Evolutionary conservation across 2,888 invertebrate genomes (phyloP).

Genomic region (Acleris laterana): DNA sequence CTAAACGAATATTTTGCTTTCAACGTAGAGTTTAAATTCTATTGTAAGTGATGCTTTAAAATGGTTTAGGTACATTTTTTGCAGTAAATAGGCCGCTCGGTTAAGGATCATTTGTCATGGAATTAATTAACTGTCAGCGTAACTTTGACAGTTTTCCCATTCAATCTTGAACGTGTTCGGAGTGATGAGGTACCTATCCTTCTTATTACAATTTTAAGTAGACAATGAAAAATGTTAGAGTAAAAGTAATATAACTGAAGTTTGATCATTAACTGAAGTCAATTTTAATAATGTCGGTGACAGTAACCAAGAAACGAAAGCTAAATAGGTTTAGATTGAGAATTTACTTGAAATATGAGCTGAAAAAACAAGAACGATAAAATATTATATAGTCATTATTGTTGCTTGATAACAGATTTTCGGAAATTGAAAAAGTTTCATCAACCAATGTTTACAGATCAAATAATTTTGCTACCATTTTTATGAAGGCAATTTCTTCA

Average conservation of each 20-base stretch:
- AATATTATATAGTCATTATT: neutral
- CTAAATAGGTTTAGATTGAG: too few relatives aligned
- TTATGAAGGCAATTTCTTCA: slow-evolving; percentile 22
- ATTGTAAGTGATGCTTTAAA: neutral
- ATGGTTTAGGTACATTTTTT: slow-evolving; percentile 20
- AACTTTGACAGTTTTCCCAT: slow-evolving; percentile 33
- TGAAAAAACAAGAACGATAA: too few relatives aligned
- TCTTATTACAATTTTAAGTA: slow-evolving; percentile 22
- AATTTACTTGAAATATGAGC: too few relatives aligned
- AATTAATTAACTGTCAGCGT: slow-evolving; percentile 35
- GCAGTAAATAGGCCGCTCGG: slow-evolving; percentile 12
- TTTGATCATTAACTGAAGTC: neutral
- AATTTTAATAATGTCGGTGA: too few relatives aligned
- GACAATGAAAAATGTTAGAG: slow-evolving; percentile 20
- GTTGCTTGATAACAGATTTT: slow-evolving; percentile 6
- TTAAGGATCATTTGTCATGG: slow-evolving; percentile 32
- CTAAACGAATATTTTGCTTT: neutral
- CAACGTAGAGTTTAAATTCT: slow-evolving; percentile 12
- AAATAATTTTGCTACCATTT: slow-evolving; percentile 30
- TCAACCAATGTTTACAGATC: slow-evolving; percentile 14
- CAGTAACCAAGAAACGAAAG: too few relatives aligned
- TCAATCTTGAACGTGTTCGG: slow-evolving; percentile 24
- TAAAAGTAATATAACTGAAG: neutral
- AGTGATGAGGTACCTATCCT: slow-evolving; percentile 17
- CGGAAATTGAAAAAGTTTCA: neutral